Conservation (phyloP, 2,113 vertebrate species). For the Brienomyrus brachyistius region DNA sequence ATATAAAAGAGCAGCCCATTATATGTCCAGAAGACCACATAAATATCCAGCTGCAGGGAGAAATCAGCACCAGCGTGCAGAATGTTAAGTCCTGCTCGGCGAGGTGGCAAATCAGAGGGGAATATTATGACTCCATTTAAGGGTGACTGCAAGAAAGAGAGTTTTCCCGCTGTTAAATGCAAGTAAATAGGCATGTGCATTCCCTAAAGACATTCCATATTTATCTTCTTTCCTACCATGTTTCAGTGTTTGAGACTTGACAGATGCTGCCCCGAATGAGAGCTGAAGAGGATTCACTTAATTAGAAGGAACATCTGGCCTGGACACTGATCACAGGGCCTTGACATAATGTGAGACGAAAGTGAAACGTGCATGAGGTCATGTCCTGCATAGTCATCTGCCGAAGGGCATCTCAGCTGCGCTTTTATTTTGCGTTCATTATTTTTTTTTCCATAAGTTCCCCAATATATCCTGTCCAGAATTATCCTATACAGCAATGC, state of each 20-base stretch:
- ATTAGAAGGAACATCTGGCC: slow-evolving; percentile 1
- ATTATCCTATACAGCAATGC: no score
- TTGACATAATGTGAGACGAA: background rate
- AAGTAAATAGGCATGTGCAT: background rate
- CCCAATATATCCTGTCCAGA: no score
- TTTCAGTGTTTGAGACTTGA: background rate
- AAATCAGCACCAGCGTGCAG: background rate
- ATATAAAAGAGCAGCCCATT: background rate
- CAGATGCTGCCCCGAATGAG: background rate
- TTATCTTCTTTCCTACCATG: background rate
- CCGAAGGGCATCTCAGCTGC: background rate
- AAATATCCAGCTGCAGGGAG: background rate
- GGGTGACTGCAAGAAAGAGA: background rate
- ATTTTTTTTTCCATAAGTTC: background rate
- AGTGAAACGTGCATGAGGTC: background rate
- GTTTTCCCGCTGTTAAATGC: background rate
- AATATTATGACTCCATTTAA: background rate
- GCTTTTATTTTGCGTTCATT: background rate
- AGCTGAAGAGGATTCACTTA: background rate
- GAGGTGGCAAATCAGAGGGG: background rate
- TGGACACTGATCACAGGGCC: background rate
- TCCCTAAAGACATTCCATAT: background rate
- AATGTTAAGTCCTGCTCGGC: background rate
- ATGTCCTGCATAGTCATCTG: background rate
- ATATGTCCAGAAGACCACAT: background rate